Evolutionary conservation across 2,113 vertebrate genomes (phyloP), one percentile per base, ranked within the genome.

Genomic region (Azemiops feae): DNA sequence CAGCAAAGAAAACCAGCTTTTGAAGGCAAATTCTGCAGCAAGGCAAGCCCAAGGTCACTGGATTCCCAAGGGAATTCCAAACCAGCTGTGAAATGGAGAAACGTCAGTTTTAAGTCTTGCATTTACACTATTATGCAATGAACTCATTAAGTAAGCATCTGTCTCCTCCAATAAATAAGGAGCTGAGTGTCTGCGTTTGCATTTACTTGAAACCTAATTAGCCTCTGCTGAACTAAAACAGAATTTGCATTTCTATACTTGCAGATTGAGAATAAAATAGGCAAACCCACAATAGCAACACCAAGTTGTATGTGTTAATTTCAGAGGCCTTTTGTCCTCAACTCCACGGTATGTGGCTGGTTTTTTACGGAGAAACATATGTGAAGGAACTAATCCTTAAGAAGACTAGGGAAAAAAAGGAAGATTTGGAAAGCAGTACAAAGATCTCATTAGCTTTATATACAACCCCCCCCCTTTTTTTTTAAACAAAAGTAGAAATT

Each of bases 61-160:
- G 93, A 96, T 96, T 96, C 97, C 97, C 96, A 96, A 96, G 94
- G 94, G 95, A 97, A 94, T 50, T 95, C 57, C 30, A 89, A 45
- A 90, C 96, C 96, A 96, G 96, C 96, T 96, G 96, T 91, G 96
- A 97, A 95, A 69, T 93, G 91, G 85, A 94, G 95, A 92, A 93
- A 50, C 74, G 94, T 92, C 87, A 94, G 88, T 92, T 95, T 95
- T 81, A 43, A 96, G 97, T 94, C 95, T 96, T 96, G 93, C 85
- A 69, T 93, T 96, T 96, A 96, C 94, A 87, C 89, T 10, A 94
- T 87, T 81, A 91, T 93, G 96, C 94, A 94, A 50, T 60, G 93
- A 91, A 92, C 95, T 97, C 96, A 96, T 97, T 96, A 98, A 95
- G 92, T 89, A 93, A 95, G 95, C 55, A 91, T 64, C 94, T 94